Conservation (phyloP, 1,140 invertebrate species). For the Drosophila rufa region DNA sequence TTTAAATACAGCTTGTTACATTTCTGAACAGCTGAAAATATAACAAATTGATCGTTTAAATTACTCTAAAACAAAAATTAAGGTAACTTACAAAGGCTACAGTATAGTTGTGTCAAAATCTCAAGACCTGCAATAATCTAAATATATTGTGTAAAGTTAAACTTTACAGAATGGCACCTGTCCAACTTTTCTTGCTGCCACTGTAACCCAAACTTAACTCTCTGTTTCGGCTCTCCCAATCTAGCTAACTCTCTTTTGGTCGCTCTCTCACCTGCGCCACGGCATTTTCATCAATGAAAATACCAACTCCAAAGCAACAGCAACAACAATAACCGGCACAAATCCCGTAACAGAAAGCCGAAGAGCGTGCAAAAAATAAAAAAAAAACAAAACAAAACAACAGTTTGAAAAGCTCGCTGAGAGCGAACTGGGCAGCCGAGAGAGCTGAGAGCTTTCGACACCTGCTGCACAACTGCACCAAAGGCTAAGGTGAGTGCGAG, state of each 20-base stretch:
- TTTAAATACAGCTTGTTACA: too few relatives aligned
- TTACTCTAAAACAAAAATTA: too few relatives aligned
- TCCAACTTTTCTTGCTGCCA: slow-evolving; percentile 38
- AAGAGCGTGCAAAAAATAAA: slow-evolving; percentile 27
- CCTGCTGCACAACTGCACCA: slow-evolving; percentile 60
- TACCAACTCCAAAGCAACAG: slow-evolving; percentile 35
- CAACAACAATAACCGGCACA: slow-evolving; percentile 75
- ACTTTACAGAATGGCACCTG: not conserved
- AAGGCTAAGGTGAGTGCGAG: slow-evolving; percentile 3
- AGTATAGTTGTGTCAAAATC: not conserved
- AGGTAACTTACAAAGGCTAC: too few relatives aligned
- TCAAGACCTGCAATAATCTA: too few relatives aligned
- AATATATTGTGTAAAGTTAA: not conserved
- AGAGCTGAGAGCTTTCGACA: slow-evolving; percentile 57
- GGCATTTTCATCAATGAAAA: slow-evolving; percentile 78
- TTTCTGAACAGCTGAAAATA: too few relatives aligned
- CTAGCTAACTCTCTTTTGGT: slow-evolving; percentile 4
- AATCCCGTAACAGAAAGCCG: slow-evolving; percentile 44
- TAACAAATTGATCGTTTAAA: too few relatives aligned
- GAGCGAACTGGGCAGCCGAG: not conserved
- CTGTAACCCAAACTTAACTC: slow-evolving; percentile 27
- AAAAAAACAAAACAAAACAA: slow-evolving; percentile 53
- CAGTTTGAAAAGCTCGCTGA: slow-evolving; percentile 59
- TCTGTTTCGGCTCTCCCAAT: not conserved
- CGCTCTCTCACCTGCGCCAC: slow-evolving; percentile 21